Evolutionary conservation across 2,888 invertebrate species (phyloP), one percentile per base, ranked within the genome.

Genomic region (Erebia ligea): DNA sequence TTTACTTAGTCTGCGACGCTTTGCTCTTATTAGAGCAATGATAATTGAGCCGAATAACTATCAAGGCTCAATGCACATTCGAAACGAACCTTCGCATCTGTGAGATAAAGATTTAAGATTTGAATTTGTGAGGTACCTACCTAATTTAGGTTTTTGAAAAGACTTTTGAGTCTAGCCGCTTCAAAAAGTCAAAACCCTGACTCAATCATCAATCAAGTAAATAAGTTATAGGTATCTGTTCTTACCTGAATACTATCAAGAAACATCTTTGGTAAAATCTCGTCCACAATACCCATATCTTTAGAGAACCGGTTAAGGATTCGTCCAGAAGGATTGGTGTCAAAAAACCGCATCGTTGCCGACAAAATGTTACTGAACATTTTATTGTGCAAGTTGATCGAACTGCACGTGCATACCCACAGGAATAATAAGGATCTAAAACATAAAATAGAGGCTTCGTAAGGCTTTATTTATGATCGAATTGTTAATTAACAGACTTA

Each of bases 221-320:
- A 59, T 11, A 13, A 42, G 17, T n/a, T 40, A n/a, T n/a, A n/a
- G n/a, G n/a, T n/a, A n/a, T n/a, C n/a, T n/a, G n/a, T n/a, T n/a
- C 73, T 73, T 77, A 94, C 94, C 90, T 95, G 95, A 67, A 94
- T 94, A 67, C 96, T 95, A 80, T 96, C 96, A 63, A 96, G 86
- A 81, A 95, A 94, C 80, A 95, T 94, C 73, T 94, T 88, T 0
- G 96, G 96, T 66, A 97, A 85, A 19, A 95, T 89, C 86, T 97
- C 97, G 81, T 97, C 97, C 63, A 97, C 95, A 1, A 96, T 93
- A 0, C 97, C 97, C 88, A 97, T 95, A 82, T 98, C 98, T 84
- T 97, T 97, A 0, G 97, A 97, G 87, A 98, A 98, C 68, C 97
- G 91, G 87, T 97, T 97, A 67, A 98, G 93, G 77, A 98, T 96